Base-by-base conservation (phyloP, 2,888 invertebrate genomes). In the Alloscopus bannaensis region DNA sequence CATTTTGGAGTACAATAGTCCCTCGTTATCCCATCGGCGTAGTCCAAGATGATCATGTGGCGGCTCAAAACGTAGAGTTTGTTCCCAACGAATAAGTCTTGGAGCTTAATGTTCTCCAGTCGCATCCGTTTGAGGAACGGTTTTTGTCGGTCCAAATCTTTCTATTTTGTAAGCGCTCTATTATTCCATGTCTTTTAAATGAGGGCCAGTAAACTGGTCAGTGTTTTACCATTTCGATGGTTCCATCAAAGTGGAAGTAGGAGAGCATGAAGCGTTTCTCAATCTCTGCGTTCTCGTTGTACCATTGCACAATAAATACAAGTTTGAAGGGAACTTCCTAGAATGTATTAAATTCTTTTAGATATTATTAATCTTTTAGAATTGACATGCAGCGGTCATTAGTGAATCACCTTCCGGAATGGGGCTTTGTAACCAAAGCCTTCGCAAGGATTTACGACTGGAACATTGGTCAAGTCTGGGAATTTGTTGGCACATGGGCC, bases 191-290 rank as follows among this genome's bases (percentile, higher is more conserved):
- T 45, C 18, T 45, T 45, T n/a, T 45, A 8, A 36, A 36, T 36
- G 13, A 8, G 36, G 36, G 13, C 8, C 6, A 36, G 36, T 36
- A n/a, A n/a, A n/a, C n/a, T n/a, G n/a, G n/a, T 36, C 8, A 8
- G 36, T 11, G 8, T 24, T 40, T 24, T 68, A 81, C 83, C 66
- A 83, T 24, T 47, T 83, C 83, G 28, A 81, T 69, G 2, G 81
- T 83, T 13, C 76, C 83, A 72, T 83, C 81, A 52, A 68, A 81
- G 47, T 83, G 68, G 57, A 69, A 81, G 50, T 83, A 83, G 2
- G 69, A 70, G 1, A 83, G 52, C 3, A 83, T 4, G 20, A 83
- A 62, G 16, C 62, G 50, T 24, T 83, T 83, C 50, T 83, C 77
- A 3, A 69, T 55, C 60, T 83, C 83, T 13, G 68, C 60, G 20